Conservation (phyloP, 2,113 vertebrate species). For the Miniopterus natalensis region DNA sequence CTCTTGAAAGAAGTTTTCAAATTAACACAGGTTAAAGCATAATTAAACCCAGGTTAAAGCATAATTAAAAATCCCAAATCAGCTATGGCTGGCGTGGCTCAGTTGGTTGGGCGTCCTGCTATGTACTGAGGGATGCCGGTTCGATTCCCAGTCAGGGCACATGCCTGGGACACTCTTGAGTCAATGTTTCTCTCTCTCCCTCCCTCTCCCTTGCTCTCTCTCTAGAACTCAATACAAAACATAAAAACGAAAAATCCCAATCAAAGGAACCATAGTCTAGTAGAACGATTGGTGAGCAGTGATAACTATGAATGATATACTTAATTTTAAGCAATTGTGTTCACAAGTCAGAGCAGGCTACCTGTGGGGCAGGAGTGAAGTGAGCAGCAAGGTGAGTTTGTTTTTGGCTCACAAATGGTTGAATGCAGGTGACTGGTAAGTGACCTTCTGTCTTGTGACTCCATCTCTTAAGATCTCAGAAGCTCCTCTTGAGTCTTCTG, state of each 20-base stretch:
- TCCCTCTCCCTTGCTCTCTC: neutral
- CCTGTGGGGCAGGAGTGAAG: fast-evolving
- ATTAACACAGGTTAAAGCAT: neutral
- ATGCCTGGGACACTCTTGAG: neutral
- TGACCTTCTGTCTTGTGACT: neutral
- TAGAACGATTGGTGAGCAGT: neutral
- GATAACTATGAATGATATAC: neutral
- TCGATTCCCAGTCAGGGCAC: neutral
- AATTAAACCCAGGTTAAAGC: neutral
- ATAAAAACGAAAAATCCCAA: neutral
- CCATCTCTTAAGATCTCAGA: neutral
- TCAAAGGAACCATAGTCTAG: neutral
- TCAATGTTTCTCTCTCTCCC: neutral
- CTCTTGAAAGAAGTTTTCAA: neutral
- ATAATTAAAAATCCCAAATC: neutral
- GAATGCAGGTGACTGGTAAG: neutral
- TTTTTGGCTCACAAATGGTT: neutral
- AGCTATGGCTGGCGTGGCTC: neutral
- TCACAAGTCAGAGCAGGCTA: neutral
- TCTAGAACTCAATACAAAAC: neutral
- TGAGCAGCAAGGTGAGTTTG: neutral
- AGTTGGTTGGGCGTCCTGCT: neutral
- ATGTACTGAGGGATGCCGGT: neutral
- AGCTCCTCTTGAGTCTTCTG: neutral
- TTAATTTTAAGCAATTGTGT: neutral